These are phyloP conservation scores for Mohoua ochrocephala DNA, from an alignment of 2,113 vertebrate species.

Conservation along the genomic window DNA sequence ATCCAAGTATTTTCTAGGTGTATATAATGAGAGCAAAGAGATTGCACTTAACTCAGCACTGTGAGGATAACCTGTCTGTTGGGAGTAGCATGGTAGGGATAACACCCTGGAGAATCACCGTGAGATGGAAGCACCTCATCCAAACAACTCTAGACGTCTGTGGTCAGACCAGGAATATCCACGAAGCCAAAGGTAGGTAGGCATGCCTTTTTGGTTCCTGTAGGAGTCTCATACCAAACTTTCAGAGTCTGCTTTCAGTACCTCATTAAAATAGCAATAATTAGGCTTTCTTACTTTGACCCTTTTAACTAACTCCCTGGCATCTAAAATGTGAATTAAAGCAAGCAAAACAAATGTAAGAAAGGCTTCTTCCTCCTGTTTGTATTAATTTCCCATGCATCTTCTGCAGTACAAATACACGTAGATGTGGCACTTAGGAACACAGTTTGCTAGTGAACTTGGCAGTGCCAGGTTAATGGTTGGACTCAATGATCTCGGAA, in stretches of 20 bases:
- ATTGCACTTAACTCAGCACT: not conserved
- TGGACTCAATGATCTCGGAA: not conserved
- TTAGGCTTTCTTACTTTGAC: not conserved
- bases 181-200: not conserved
- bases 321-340: not conserved
- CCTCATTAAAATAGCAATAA: not conserved
- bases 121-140: not conserved
- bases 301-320: not conserved
- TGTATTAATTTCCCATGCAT: not conserved
- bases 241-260: not conserved
- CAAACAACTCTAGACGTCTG: not conserved
- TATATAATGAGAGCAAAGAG: not conserved
- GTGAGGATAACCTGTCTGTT: not conserved
- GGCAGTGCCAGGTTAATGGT: not conserved
- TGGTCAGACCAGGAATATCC: not conserved
- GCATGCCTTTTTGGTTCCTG: not conserved
- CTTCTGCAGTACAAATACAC: not conserved
- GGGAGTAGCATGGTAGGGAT: not conserved
- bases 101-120: not conserved
- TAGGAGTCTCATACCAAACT: not conserved
- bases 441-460: not conserved
- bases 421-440: not conserved
- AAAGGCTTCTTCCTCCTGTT: not conserved
- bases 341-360: not conserved
- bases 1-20: not conserved